phyloP scores from a whole-genome alignment of 2,113 vertebrate genomes.

The Helogale parvula region DNA sequence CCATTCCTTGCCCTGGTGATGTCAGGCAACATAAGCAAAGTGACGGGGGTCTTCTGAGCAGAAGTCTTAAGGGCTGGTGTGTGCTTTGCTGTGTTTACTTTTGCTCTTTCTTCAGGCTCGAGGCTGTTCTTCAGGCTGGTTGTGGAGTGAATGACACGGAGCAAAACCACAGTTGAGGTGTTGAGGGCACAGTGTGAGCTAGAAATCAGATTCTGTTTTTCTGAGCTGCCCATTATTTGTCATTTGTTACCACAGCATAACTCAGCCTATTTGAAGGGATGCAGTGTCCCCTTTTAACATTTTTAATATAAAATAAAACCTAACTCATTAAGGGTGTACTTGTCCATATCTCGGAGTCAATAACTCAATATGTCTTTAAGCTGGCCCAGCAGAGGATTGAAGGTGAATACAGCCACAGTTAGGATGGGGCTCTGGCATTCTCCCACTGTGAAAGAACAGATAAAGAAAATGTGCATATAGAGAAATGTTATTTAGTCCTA shows the following conservation, averaged over 20 bases:
- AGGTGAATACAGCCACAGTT: background rate
- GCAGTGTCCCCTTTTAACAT: background rate
- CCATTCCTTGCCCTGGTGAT: too few species aligned
- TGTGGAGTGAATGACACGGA: background rate
- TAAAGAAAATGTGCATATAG: background rate
- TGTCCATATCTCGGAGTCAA: background rate
- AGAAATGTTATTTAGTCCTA: background rate
- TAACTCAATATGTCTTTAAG: background rate
- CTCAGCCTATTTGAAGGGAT: background rate
- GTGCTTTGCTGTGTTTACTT: background rate
- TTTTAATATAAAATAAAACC: background rate
- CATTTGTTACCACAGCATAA: background rate
- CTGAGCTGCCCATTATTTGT: too few species aligned
- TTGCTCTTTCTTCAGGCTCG: too few species aligned
- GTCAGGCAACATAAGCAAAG: background rate
- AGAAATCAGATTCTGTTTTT: background rate
- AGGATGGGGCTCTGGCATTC: background rate
- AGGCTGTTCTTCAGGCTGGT: background rate
- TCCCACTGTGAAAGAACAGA: accelerated
- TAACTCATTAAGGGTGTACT: background rate
- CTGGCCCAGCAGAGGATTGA: background rate
- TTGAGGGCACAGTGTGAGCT: background rate
- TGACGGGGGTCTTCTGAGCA: background rate
- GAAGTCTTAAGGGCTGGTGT: too few species aligned
- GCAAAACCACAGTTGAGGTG: background rate